These are phyloP conservation scores for Apostichopus californicus DNA, from an alignment of 35 echinoderm and acorn worm species.

Conservation along the genomic window DNA sequence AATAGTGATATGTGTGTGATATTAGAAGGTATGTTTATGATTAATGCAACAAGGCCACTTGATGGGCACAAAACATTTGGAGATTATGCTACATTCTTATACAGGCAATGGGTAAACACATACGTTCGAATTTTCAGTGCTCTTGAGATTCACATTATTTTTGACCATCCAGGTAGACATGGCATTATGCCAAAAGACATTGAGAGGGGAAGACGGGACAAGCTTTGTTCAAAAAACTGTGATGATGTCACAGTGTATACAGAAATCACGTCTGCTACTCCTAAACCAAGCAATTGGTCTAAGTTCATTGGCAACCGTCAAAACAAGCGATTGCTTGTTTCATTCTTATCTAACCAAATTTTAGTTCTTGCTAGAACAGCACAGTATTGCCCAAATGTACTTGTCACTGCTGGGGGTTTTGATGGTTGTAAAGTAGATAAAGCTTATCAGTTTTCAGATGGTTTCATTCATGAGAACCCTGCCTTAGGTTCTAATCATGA, in stretches of 20 bases:
- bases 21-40: conserved; percentile 37
- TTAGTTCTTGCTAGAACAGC: background rate
- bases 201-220: conserved; percentile 28
- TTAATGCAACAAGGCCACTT: conserved; percentile 17
- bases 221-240: background rate
- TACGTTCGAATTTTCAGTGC: background rate
- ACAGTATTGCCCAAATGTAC: background rate
- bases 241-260: background rate
- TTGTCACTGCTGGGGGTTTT: conserved; percentile 47
- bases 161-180: conserved; percentile 56
- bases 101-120: conserved; percentile 25
- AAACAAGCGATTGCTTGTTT: conserved; percentile 42
- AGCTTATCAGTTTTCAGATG: background rate
- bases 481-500: conserved; percentile 21
- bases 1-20: background rate
- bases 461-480: background rate
- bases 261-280: background rate
- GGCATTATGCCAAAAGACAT: conserved; percentile 47
- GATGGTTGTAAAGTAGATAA: conserved; percentile 1
- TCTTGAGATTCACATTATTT: conserved; percentile 45
- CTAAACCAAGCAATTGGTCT: conserved; percentile 12
- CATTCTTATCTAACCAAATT: conserved; percentile 13
- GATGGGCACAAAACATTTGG: conserved; percentile 39
- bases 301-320: conserved; percentile 13
- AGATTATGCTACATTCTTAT: conserved; percentile 8